phyloP scores from a whole-genome alignment of 1,140 invertebrate species.

The Psilanteris sp. region DNA sequence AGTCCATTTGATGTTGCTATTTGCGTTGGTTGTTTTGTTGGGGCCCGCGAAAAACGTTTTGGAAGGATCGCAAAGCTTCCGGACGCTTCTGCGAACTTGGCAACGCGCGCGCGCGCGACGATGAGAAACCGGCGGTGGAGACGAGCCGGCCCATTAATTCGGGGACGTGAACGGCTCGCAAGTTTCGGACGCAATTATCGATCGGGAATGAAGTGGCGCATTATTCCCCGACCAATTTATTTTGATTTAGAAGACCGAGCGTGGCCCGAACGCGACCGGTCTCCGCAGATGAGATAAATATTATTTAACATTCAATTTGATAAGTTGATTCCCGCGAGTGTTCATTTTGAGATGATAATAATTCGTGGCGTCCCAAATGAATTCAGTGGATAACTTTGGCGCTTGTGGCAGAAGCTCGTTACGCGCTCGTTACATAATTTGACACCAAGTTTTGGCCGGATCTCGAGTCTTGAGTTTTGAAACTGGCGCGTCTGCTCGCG shows the following conservation, averaged over 20 bases:
- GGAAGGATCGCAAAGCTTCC: too few species aligned
- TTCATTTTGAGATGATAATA: slow-evolving; percentile 45
- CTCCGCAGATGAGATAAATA: slow-evolving; percentile 26
- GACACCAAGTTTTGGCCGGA: slow-evolving; percentile 56
- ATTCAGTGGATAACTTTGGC: slow-evolving; percentile 51
- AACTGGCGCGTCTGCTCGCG: slow-evolving; percentile 15
- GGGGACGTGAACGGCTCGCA: background rate
- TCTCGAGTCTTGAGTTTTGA: slow-evolving; percentile 26
- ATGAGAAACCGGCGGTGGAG: too few species aligned
- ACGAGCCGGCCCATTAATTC: background rate
- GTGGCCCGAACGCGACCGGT: background rate
- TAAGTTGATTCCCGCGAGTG: slow-evolving; percentile 54
- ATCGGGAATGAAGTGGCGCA: background rate
- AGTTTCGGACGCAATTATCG: slow-evolving; percentile 13
- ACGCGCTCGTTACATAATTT: slow-evolving; percentile 60
- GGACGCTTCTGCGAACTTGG: too few species aligned
- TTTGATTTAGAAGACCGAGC: slow-evolving; percentile 24
- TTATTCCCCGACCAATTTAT: slow-evolving; percentile 24
- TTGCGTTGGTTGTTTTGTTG: too few species aligned
- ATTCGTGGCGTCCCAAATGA: slow-evolving; percentile 55
- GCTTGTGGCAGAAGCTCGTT: slow-evolving; percentile 46
- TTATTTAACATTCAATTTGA: slow-evolving; percentile 57
- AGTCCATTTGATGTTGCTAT: too few species aligned
- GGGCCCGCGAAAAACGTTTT: too few species aligned
- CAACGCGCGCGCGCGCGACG: too few species aligned